Evolutionary conservation across 2,113 vertebrate species (phyloP).

Genomic region (Cyanistes caeruleus): DNA sequence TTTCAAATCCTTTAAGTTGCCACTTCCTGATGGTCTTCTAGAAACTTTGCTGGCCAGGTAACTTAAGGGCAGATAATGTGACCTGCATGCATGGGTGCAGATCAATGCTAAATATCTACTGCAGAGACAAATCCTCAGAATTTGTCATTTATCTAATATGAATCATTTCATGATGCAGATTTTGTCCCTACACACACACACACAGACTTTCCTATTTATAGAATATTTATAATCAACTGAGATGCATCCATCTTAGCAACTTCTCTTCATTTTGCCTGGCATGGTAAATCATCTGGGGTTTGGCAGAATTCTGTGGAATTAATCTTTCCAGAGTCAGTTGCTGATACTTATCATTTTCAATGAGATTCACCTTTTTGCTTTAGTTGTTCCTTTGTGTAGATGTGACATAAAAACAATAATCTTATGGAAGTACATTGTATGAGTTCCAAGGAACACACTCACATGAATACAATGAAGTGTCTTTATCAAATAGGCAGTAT

Average conservation of each 20-base stretch:
- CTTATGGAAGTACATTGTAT: neutral
- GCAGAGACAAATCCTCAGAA: neutral
- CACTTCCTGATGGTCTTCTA: conserved; percentile 81
- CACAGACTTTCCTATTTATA: neutral
- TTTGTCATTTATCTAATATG: neutral
- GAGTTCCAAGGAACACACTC: neutral
- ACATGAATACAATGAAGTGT: neutral
- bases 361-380: neutral
- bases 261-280: neutral
- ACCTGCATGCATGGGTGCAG: neutral
- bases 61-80: conserved; percentile 10
- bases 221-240: neutral
- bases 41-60: conserved; percentile 80
- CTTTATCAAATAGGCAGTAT: neutral
- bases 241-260: neutral
- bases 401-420: neutral
- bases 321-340: neutral
- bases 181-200: neutral
- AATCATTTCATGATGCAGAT: neutral
- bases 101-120: neutral
- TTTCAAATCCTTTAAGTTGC: conserved; percentile 85
- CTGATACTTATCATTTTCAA: neutral
- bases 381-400: neutral
- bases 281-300: neutral
- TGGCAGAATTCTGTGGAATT: neutral